phyloP scores from a whole-genome alignment of 2,797 vertebrate species.

The Saxicola maurus region DNA sequence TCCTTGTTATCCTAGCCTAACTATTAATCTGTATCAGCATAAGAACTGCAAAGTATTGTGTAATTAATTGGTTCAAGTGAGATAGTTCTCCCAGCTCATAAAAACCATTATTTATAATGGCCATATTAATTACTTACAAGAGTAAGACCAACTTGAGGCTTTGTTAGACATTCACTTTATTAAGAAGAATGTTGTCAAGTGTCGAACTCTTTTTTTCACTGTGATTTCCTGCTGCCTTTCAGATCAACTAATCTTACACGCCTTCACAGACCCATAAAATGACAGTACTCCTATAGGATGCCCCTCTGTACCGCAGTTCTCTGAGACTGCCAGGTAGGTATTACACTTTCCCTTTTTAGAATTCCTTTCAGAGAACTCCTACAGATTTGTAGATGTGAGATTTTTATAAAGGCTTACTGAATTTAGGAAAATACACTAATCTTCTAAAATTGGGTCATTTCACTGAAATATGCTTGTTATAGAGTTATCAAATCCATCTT shows the following conservation, averaged over 20 bases:
- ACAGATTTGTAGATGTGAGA: not conserved
- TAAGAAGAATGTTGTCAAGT: not conserved
- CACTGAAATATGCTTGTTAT: slow-evolving; percentile 21
- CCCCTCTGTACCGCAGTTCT: not conserved
- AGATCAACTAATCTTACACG: not conserved
- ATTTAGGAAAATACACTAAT: slow-evolving; percentile 46
- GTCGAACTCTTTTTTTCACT: not conserved
- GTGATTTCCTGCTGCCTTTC: not conserved
- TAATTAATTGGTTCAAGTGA: not conserved
- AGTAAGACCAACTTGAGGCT: not conserved
- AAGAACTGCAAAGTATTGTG: not conserved
- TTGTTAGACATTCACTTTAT: not conserved
- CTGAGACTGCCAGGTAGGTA: not conserved
- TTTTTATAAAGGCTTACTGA: slow-evolving; percentile 11
- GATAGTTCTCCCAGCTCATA: not conserved
- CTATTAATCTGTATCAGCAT: not conserved
- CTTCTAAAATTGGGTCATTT: slow-evolving; percentile 45
- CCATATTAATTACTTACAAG: not conserved
- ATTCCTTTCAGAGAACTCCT: not conserved
- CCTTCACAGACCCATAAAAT: not conserved
- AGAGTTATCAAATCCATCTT: slow-evolving; percentile 29
- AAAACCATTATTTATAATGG: not conserved
- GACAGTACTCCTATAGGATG: not conserved
- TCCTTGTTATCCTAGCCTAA: not conserved
- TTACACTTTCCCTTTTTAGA: not conserved